A percentile compares a stretch with the other conserved stretches of the same genome.
phyloP scores from a whole-genome alignment of 2,113 vertebrate genomes.

The Catharus bicknelli region DNA sequence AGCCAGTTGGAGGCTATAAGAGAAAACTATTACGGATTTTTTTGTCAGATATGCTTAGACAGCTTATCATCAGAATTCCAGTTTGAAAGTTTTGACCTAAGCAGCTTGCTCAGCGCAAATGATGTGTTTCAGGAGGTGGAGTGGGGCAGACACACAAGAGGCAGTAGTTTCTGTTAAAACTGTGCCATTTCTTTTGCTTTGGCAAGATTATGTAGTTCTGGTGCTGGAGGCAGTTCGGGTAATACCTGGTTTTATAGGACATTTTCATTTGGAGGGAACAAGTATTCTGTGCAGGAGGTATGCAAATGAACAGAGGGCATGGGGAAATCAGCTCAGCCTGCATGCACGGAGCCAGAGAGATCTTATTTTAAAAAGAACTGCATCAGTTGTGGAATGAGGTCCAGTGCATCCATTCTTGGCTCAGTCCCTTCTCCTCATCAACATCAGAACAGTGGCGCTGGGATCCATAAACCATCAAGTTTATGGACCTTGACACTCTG shows the following conservation, averaged over 20 bases:
- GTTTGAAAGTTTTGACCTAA: background rate
- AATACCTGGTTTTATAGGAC: background rate
- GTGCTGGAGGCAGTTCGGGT: background rate
- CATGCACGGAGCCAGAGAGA: background rate
- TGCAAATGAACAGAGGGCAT: background rate
- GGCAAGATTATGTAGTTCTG: background rate
- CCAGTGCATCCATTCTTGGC: background rate
- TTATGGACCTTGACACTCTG: background rate
- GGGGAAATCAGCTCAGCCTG: background rate
- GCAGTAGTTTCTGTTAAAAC: background rate
- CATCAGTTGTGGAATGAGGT: background rate
- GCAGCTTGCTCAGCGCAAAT: background rate
- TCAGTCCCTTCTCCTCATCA: background rate
- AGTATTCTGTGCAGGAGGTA: background rate
- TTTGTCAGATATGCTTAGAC: background rate
- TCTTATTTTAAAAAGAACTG: background rate
- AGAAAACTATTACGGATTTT: background rate
- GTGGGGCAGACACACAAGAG: background rate
- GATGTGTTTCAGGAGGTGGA: background rate
- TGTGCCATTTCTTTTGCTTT: background rate
- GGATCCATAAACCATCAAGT: background rate
- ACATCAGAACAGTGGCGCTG: background rate
- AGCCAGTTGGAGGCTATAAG: background rate
- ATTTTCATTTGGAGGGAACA: background rate
- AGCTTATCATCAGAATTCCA: background rate